phyloP scores from a whole-genome alignment of 2,797 vertebrate species.

The Tiaroga cobitis region DNA sequence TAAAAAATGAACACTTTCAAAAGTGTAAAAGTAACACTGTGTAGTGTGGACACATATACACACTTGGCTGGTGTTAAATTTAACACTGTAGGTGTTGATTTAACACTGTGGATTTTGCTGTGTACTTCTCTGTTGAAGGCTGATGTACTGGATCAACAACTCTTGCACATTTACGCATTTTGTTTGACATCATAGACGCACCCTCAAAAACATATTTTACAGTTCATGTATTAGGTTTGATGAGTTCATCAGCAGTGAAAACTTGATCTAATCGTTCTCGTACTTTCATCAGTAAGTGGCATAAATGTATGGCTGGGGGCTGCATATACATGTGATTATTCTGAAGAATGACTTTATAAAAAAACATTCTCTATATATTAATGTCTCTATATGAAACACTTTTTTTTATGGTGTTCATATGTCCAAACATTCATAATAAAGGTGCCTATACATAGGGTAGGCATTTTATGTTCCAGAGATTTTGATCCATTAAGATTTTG shows the following conservation, averaged over 20 bases:
- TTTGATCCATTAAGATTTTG: neutral
- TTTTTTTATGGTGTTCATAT: neutral
- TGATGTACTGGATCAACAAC: conserved; percentile 5
- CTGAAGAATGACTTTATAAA: neutral
- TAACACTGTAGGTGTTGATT: too few relatives aligned
- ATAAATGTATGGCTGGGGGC: neutral
- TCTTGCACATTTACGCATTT: neutral
- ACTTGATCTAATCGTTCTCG: neutral
- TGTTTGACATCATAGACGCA: neutral
- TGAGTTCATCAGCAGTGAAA: neutral
- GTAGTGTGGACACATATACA: too few relatives aligned
- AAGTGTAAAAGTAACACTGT: too few relatives aligned
- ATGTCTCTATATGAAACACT: neutral
- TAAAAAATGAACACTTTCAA: too few relatives aligned
- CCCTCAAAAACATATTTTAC: too few relatives aligned
- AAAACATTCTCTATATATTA: neutral
- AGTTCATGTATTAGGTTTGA: neutral
- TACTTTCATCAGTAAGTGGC: neutral
- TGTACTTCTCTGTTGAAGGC: neutral
- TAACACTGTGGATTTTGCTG: too few relatives aligned
- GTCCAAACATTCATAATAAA: neutral
- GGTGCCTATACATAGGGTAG: neutral
- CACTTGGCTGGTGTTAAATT: neutral
- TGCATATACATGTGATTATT: neutral
- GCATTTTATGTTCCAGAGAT: neutral